Evolutionary conservation across 2,113 vertebrate genomes (phyloP).

Genomic region (Zosterops borbonicus): DNA sequence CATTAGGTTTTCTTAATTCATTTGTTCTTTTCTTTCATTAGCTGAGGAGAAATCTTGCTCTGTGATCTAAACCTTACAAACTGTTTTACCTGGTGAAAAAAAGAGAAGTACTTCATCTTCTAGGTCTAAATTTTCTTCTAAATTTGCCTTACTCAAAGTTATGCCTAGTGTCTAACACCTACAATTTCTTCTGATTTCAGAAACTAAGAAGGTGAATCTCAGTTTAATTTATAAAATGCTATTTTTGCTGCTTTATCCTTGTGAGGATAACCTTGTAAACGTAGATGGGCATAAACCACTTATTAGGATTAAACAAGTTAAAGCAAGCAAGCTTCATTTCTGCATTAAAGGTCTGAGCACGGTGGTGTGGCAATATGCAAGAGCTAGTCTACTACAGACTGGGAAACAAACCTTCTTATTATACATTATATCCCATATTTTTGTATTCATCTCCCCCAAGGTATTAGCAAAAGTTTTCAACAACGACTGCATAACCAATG

Average conservation of each 20-base stretch:
- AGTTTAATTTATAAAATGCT: neutral
- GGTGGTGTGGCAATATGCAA: neutral
- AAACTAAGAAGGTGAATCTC: neutral
- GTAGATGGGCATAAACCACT: neutral
- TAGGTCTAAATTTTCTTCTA: neutral
- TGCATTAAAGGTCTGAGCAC: neutral
- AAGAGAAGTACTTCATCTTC: neutral
- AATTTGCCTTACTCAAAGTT: neutral
- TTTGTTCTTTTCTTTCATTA: neutral
- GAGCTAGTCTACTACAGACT: neutral
- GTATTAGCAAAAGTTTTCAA: neutral
- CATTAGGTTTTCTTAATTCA: neutral
- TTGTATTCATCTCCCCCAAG: neutral
- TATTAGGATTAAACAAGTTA: neutral
- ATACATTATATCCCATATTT: neutral
- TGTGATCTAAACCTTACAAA: neutral
- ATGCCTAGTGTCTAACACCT: neutral
- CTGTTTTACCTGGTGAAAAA: neutral
- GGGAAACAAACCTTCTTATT: neutral
- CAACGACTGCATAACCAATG: neutral
- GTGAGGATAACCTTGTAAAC: neutral
- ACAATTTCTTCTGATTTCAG: neutral
- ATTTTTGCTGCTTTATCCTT: neutral
- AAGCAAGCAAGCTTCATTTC: neutral
- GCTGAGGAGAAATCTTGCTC: neutral